These are phyloP conservation scores for Lampris incognitus DNA, from an alignment of 2,113 vertebrate species.

Conservation along the genomic window DNA sequence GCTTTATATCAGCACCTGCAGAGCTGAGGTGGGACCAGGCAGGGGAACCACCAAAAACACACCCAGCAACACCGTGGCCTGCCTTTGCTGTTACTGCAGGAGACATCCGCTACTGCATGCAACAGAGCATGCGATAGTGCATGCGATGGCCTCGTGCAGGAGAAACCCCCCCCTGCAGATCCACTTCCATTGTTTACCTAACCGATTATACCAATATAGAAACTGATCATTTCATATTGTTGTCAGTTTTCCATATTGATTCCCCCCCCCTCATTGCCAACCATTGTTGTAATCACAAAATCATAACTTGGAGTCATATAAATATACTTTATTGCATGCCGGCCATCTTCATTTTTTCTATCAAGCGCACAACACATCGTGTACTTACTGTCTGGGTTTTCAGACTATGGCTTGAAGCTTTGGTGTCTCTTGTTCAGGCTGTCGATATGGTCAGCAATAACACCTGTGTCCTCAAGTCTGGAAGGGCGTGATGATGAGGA, in stretches of 20 bases:
- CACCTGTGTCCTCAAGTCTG: too few species aligned
- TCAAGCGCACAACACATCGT: neutral
- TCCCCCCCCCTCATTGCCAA: neutral
- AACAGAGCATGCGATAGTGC: neutral
- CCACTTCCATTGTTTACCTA: neutral
- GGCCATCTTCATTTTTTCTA: conserved; percentile 4
- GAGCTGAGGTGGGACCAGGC: conserved; percentile 13
- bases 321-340: neutral
- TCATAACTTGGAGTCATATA: neutral
- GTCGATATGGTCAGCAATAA: too few species aligned
- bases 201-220: too few species aligned
- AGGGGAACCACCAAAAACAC: conserved; percentile 11
- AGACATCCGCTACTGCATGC: neutral
- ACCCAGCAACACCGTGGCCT: conserved; percentile 5
- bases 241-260: neutral
- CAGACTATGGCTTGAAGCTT: too few species aligned
- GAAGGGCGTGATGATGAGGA: too few species aligned
- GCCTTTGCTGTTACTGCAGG: neutral
- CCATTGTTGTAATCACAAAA: neutral
- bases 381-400: too few species aligned
- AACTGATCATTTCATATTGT: neutral
- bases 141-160: neutral
- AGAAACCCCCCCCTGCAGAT: too few species aligned
- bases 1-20: neutral
- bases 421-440: too few species aligned